Conservation (phyloP, 92 coral and sea anemone genomes). For the Pocillopora meandrina region DNA sequence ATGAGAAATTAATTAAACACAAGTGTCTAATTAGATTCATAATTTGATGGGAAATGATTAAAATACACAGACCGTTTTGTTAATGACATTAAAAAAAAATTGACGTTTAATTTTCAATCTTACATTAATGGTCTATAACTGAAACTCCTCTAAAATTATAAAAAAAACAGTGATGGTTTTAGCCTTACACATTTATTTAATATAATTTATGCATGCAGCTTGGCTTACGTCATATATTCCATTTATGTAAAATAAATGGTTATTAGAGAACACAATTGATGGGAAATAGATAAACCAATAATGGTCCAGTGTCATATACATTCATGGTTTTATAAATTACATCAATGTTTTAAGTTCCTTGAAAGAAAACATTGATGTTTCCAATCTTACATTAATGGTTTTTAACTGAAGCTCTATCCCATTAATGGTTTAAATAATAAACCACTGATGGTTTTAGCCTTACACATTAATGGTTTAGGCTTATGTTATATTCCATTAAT, state of each 20-base stretch:
- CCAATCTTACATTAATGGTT: neutral
- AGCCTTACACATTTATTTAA: neutral
- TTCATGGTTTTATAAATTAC: conserved; percentile 12
- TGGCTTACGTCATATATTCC: neutral
- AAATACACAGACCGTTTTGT: neutral
- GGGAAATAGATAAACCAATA: neutral
- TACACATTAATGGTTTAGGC: conserved; percentile 15
- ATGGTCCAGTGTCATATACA: neutral
- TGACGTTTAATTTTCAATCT: neutral
- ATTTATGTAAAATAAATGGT: neutral
- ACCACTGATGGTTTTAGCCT: neutral
- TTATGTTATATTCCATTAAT: neutral
- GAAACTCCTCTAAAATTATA: neutral
- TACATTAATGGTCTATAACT: no score
- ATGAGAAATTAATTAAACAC: neutral
- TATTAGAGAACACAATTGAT: conserved; percentile 6
- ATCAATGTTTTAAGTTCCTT: neutral
- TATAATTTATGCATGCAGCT: neutral
- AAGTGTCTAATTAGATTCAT: neutral
- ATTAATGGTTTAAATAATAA: neutral
- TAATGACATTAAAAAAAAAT: neutral
- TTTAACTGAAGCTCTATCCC: neutral
- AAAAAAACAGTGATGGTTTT: neutral
- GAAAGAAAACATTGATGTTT: neutral
- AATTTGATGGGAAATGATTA: neutral